Base-by-base conservation (phyloP, 35 echinoderm and acorn worm species). In the Diadema setosum region DNA sequence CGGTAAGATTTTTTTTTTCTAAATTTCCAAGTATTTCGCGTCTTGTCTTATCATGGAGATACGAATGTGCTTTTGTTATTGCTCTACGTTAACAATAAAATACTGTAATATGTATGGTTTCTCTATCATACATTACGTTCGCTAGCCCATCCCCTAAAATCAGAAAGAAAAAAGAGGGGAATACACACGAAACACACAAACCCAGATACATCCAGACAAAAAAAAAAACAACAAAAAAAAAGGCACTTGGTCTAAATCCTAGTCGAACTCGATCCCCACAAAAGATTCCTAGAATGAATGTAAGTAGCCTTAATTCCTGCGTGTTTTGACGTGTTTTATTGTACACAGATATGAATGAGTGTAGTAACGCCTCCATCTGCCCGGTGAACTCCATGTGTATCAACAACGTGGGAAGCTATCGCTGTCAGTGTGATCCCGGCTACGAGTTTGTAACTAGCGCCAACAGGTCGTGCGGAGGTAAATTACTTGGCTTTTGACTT, bases 321-420 rank as follows among this genome's bases (percentile, higher is more conserved):
- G n/a, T n/a, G n/a, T n/a, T n/a, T n/a, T n/a, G n/a, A n/a, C 20
- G 39, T 20, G 21, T 32, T n/a, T 78, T 83, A 83, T 32, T 39
- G 5, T 78, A 32, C 50, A 5, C 36, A 97, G 95, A 97, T 80
- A 39, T 76, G 12, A 49, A 97, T 81, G 95, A 97, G 80, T 97
- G 95, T 35, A 34, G 17, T 9, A 16, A 78, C 73, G 44, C 23
- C 1, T 33, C 56, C 0, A 84, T 73, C 20, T 97, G 95, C 65
- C 59, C 76, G 5, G 87, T 2, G 30, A 67, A 80, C 16, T 83
- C 90, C 39, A 43, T 86, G 36, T 94, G 93, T 37, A 85, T 55
- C 7, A 90, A 94, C 57, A 46, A 29, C 11, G 73, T 86, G n/a
- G 93, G 93, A 18, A 82, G 70, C 26, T 94, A 80, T 50, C 35